Conservation (phyloP, 2,888 invertebrate genomes). For the Siphlonurus alternatus region DNA sequence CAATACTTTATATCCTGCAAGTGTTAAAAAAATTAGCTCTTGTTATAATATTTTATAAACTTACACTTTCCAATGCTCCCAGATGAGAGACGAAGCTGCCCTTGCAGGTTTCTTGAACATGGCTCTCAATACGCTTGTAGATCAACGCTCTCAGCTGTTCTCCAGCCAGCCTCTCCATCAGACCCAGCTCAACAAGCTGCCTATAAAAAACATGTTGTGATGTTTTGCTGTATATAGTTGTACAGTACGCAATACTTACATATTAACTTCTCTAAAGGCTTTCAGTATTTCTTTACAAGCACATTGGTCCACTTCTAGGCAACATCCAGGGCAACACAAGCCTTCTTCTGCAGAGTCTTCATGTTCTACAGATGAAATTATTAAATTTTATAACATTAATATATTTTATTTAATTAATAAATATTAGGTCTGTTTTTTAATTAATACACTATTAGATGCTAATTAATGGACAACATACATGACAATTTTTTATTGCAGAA, state of each 20-base stretch:
- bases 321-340: slow-evolving; percentile 54
- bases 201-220: slow-evolving; percentile 20
- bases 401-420: slow-evolving; percentile 16
- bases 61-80: slow-evolving; percentile 51
- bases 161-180: slow-evolving; percentile 69
- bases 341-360: slow-evolving; percentile 39
- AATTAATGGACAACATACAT: too few relatives aligned
- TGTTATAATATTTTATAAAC: slow-evolving; percentile 8
- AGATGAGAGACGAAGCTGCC: slow-evolving; percentile 72
- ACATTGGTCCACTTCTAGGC: slow-evolving; percentile 41
- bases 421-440: too few relatives aligned
- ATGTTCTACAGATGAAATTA: slow-evolving; percentile 18
- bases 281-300: slow-evolving; percentile 47
- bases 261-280: slow-evolving; percentile 61
- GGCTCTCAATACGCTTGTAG: slow-evolving; percentile 62
- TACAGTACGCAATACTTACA: slow-evolving; percentile 26
- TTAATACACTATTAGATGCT: too few relatives aligned
- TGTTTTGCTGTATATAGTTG: neutral
- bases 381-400: slow-evolving; percentile 24
- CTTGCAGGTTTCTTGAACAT: slow-evolving; percentile 71
- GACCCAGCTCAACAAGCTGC: slow-evolving; percentile 52
- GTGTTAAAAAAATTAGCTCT: neutral
- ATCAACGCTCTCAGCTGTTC: slow-evolving; percentile 70
- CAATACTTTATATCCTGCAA: neutral
- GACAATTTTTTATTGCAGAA: too few relatives aligned